phyloP scores from a whole-genome alignment of 2,113 vertebrate species.

The Lota lota region DNA sequence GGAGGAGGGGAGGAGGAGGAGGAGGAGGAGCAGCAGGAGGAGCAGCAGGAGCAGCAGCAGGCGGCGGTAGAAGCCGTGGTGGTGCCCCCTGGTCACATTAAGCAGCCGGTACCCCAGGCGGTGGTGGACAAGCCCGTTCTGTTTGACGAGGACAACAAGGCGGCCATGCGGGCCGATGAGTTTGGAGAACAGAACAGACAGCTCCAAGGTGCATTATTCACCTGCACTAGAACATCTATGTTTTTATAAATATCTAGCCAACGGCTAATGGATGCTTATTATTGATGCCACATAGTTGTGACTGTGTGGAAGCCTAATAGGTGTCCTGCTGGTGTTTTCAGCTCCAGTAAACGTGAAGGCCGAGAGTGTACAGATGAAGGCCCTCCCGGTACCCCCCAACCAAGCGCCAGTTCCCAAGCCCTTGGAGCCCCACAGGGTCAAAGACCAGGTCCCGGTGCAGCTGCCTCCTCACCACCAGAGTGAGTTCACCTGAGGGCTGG shows the following conservation, averaged over 20 bases:
- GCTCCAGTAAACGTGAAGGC: constrained; percentile 60
- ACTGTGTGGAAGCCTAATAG: no score
- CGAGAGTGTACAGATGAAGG: constrained; percentile 53
- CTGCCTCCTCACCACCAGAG: constrained; percentile 73
- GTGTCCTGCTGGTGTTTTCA: constrained; percentile 20
- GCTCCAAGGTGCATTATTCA: constrained; percentile 53
- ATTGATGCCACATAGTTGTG: no score
- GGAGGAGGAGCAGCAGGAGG: no score
- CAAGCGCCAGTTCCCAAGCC: constrained; percentile 77
- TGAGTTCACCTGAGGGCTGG: constrained; percentile 51
- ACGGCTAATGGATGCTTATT: no score
- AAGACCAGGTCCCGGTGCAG: constrained; percentile 57
- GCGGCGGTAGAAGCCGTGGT: constrained; percentile 28
- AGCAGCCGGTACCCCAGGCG: constrained; percentile 47
- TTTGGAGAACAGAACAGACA: constrained; percentile 72
- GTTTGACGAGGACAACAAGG: constrained; percentile 73
- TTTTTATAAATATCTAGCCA: no score
- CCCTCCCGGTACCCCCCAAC: constrained; percentile 77
- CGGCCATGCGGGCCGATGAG: constrained; percentile 69
- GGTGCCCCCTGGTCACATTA: constrained; percentile 22
- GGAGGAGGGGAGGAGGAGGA: no score
- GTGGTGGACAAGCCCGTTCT: constrained; percentile 58
- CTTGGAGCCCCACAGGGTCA: constrained; percentile 58
- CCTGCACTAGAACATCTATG: no score
- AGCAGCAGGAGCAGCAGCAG: constrained; percentile 14